Percentiles rank a stretch among this genome's conserved stretches.
Conservation (phyloP, 2,113 vertebrate species). For the Bufo bufo region DNA sequence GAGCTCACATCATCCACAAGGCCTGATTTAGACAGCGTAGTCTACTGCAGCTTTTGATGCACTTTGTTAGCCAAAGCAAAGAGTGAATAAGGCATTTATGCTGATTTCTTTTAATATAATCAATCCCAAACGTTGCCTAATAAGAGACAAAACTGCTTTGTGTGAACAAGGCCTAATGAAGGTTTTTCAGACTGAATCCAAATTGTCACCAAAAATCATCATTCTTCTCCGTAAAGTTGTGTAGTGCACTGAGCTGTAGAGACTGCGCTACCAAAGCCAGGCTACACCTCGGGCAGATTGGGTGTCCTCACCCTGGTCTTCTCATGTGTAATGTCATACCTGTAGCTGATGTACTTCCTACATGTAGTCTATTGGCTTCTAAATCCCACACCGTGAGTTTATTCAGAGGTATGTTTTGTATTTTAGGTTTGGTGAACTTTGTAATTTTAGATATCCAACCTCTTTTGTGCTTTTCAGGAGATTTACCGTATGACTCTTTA, state of each 20-base stretch:
- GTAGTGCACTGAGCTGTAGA: too few relatives aligned
- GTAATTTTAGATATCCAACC: neutral
- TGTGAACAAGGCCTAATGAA: neutral
- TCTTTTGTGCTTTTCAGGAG: neutral
- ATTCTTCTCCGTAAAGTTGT: neutral
- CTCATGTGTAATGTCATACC: neutral
- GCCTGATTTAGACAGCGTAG: too few relatives aligned
- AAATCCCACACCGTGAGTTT: neutral
- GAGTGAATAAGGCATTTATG: too few relatives aligned
- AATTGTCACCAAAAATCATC: too few relatives aligned
- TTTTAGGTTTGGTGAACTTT: neutral
- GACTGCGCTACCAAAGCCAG: neutral
- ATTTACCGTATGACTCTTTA: neutral
- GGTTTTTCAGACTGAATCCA: neutral
- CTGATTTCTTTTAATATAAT: too few relatives aligned
- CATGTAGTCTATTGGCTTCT: neutral
- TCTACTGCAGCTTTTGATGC: too few relatives aligned
- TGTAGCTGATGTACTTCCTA: neutral
- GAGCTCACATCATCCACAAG: too few relatives aligned
- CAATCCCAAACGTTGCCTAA: neutral
- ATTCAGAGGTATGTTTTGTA: neutral
- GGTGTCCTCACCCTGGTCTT: neutral
- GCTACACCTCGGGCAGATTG: neutral
- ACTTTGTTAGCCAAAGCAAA: too few relatives aligned
- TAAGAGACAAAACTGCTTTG: neutral